Base-by-base conservation (phyloP, 2,113 vertebrate species). In the Loxodonta africana region DNA sequence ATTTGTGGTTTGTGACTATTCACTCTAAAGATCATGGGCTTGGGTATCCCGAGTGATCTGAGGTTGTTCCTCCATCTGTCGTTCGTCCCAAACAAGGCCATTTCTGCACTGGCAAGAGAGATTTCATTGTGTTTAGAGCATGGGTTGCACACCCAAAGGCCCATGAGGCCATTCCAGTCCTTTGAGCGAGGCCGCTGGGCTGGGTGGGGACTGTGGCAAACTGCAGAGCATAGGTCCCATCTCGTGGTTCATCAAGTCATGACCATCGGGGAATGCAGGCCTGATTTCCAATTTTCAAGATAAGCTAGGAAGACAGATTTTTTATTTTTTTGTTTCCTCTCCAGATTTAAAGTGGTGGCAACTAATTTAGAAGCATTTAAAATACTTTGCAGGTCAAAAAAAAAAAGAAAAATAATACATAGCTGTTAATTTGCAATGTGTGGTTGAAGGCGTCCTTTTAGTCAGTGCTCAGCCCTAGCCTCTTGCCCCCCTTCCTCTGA, bases 41-140 rank as follows among this genome's bases (percentile, higher is more conserved):
- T 37, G 18, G 8, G 1, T 14, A 6, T 30, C 60, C 46, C n/a
- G 0, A 0, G 4, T 4, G 21, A 18, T 2, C 57, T 48, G 0
- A 33, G 80, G 8, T 8, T 18, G 30, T 11, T 37, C 37, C 7
- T 1, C 37, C 12, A 6, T n/a, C 53, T 28, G 74, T 1, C 8
- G 17, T 63, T 62, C 37, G 21, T 37, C 23, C 18, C 30, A 26
- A 12, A 12, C 8, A 0, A 65, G 53, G 89, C 41, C 21, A 0
- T 37, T 10, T 51, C 25, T 62, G 73, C 18, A 14, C 17, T 26
- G 26, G 30, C 11, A n/a, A 23, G 23, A 23, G 26, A 53, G 46
- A 21, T 41, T 48, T 53, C 8, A 1, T 18, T 23, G 26, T n/a
- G 48, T n/a, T 63, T n/a, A 8, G 60, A 77, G 74, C 69, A 4